Conservation (phyloP, 2,888 invertebrate genomes). For the Mantis religiosa region DNA sequence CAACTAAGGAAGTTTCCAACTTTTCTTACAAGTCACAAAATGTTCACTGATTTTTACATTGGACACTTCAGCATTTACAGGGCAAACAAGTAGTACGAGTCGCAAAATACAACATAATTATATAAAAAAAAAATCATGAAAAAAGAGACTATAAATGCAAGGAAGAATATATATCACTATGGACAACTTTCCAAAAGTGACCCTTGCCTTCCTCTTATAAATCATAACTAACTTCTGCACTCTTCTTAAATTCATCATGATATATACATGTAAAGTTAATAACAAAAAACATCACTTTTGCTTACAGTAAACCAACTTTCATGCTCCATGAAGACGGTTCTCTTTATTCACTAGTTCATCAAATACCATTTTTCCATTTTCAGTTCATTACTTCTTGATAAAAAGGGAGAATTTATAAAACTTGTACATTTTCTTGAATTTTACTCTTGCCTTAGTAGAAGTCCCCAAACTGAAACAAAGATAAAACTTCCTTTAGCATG, state of each 20-base stretch:
- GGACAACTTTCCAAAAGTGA: neutral
- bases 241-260: neutral
- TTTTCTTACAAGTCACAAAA: neutral
- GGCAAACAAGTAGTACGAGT: neutral
- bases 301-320: neutral
- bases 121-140: neutral
- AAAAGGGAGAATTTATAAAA: neutral
- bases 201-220: neutral
- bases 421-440: neutral
- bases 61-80: neutral
- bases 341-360: neutral
- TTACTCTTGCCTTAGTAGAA: neutral
- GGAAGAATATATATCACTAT: neutral
- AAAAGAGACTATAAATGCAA: neutral
- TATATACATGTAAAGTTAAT: neutral
- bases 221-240: neutral
- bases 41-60: neutral
- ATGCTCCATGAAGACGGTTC: neutral
- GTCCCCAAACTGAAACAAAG: neutral
- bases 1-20: neutral
- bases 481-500: neutral
- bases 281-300: neutral
- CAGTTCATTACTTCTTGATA: neutral
- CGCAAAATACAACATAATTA: neutral
- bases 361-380: neutral